Base-by-base conservation (phyloP, 1,140 invertebrate genomes). In the Pantala flavescens region DNA sequence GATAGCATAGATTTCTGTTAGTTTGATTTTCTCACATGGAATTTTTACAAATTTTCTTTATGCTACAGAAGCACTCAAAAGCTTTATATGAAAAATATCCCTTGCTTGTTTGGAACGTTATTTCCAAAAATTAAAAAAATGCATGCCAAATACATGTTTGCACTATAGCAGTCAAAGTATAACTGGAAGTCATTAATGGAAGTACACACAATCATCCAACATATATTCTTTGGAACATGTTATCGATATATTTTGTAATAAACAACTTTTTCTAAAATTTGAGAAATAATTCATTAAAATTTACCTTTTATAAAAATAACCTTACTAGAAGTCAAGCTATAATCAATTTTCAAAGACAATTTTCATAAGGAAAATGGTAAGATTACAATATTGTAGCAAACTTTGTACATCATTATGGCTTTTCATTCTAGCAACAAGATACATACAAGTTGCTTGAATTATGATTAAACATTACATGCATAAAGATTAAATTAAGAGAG, bases 161-260 rank as follows among this genome's bases (percentile, higher is more conserved):
- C 49, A 63, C 49, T 63, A 63, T 63, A 63, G 49, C 49, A 63
- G 49, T 63, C 49, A 63, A 63, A 63, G 49, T 21, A 63, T 63
- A 19, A 63, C 49, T 63, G 49, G 49, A 63, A 63, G 49, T 63
- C 49, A 63, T 63, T 63, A 63, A 63, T 63, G 49, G 49, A 63
- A 63, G 49, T 63, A 63, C 49, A 63, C n/a, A 63, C 49, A 63
- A 63, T 63, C n/a, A 63, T 63, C 49, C 49, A 63, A 63, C 49
- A 63, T 63, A 63, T 63, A 63, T 63, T 21, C 14, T 63, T 63
- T 63, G 49, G 49, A 63, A 63, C 49, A 63, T 63, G 14, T 63
- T 63, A 63, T 63, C 49, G n/a, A 63, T 63, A 63, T 63, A 63
- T 63, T 63, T 63, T 63, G 49, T 63, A 63, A 63, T 63, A 63